Base-by-base conservation (phyloP, 1,140 invertebrate species). In the Oedothorax gibbosus region DNA sequence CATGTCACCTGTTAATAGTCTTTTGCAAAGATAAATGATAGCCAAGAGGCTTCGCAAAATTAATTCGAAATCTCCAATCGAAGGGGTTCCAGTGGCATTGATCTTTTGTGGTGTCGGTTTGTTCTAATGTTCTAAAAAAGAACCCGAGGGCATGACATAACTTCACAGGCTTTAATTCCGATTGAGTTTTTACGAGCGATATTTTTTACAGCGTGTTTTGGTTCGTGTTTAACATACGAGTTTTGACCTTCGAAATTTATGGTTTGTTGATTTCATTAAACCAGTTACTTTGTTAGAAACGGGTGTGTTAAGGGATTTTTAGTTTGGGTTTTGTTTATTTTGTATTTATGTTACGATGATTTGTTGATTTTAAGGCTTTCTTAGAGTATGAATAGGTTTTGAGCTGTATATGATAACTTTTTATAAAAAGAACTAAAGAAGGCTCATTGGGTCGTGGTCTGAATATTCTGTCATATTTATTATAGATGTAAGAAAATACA, bases 11-110 rank as follows among this genome's bases (percentile, higher is more conserved):
- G 65, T 68, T 79, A 79, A 79, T 79, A 79, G 68, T 79, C 77
- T 35, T 79, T 79, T 66, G 65, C 21, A 49, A 66, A 79, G 77
- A 79, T 79, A 79, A 68, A 79, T 79, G 77, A 68, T 62, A 51
- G 64, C 8, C 18, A 54, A 79, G 56, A 68, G 57, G 64, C 21
- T 79, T 79, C 51, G 64, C 64, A 53, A 79, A 68, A 79, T 68
- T 79, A 79, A 79, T 81, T 66, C 78, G 65, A 81, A 54, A 54
- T n/a, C 51, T 49, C 21, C 35, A n/a, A 62, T 51, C 51, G 62
- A 81, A 56, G 9, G 54, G 54, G 49, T 35, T 75, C 35, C 72
- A 56, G 51, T 21, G 65, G 66, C 64, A 68, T 50, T 81, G 66
- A 81, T 68, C 66, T 57, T 77, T 77, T 77, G 75, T 77, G 72